Evolutionary conservation across 2,113 vertebrate genomes (phyloP).

Genomic region (Emydocephalus ijimae): DNA sequence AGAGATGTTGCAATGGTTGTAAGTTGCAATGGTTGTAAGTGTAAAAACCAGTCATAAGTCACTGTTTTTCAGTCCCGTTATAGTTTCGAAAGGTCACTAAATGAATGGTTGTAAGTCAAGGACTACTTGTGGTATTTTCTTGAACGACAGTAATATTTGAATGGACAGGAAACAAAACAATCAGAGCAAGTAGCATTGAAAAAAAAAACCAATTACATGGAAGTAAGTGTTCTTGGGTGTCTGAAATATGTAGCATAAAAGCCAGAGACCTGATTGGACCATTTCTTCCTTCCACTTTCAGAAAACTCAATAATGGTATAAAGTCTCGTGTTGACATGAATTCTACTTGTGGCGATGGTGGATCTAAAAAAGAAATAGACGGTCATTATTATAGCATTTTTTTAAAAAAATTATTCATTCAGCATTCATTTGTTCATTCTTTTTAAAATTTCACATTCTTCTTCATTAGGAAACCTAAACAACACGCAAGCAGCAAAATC

Average conservation of each 20-base stretch:
- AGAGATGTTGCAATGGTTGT: background rate
- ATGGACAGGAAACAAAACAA: background rate
- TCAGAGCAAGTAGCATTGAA: background rate
- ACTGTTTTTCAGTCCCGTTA: background rate
- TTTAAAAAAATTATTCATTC: background rate
- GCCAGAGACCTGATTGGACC: slow-evolving; percentile 83
- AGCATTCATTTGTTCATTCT: background rate
- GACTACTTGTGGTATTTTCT: background rate
- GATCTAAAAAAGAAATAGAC: slow-evolving; percentile 68
- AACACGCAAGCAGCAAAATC: background rate
- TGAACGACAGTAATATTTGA: background rate
- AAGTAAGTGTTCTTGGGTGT: background rate
- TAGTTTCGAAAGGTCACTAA: background rate
- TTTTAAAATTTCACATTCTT: background rate
- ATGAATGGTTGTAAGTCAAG: background rate
- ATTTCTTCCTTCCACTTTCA: slow-evolving; percentile 70
- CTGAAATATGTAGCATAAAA: slow-evolving; percentile 9
- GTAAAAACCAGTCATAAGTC: background rate
- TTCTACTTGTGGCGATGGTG: slow-evolving; percentile 74
- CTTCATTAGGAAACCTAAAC: background rate
- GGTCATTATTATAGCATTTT: background rate
- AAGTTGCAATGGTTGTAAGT: background rate
- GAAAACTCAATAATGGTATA: slow-evolving; percentile 73
- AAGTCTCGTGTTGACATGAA: slow-evolving; percentile 72
- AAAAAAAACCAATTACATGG: background rate